Conservation (phyloP, 2,888 invertebrate species). For the Amphipoea oculea region DNA sequence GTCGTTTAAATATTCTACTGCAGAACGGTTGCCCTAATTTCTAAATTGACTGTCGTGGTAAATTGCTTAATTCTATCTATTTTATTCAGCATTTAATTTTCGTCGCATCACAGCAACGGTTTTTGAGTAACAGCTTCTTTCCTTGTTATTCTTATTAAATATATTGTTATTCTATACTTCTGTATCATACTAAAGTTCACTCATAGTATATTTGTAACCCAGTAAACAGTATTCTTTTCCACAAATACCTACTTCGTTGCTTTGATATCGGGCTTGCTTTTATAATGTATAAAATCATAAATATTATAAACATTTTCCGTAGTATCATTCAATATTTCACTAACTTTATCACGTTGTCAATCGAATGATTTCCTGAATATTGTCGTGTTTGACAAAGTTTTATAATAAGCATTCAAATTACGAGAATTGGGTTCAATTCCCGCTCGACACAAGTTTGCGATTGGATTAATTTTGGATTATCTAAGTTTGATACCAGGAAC, state of each 20-base stretch:
- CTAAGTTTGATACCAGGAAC: constrained; percentile 66
- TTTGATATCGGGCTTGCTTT: not conserved
- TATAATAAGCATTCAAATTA: constrained; percentile 67
- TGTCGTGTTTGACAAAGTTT: constrained; percentile 59
- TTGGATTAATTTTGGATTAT: constrained; percentile 74
- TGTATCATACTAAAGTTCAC: not conserved
- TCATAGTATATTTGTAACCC: not conserved
- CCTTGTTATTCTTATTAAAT: not conserved
- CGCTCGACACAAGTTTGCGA: constrained; percentile 70
- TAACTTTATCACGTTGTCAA: constrained; percentile 16
- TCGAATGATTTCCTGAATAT: constrained; percentile 35
- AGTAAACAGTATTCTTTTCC: not conserved
- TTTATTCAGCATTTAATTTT: constrained; percentile 48
- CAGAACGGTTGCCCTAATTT: constrained; percentile 52
- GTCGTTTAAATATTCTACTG: constrained; percentile 56
- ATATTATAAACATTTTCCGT: not conserved
- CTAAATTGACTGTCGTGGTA: constrained; percentile 44
- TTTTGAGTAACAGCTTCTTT: not conserved
- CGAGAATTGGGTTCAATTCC: constrained; percentile 67
- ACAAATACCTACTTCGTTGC: not conserved
- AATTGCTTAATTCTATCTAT: constrained; percentile 54
- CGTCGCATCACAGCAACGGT: not conserved
- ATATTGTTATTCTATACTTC: not conserved
- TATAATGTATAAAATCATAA: not conserved
- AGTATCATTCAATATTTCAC: constrained; percentile 21